These are phyloP conservation scores for Enteromius afrohamiltoni DNA, from an alignment of 2,797 vertebrate genomes.

Conservation along the genomic window DNA sequence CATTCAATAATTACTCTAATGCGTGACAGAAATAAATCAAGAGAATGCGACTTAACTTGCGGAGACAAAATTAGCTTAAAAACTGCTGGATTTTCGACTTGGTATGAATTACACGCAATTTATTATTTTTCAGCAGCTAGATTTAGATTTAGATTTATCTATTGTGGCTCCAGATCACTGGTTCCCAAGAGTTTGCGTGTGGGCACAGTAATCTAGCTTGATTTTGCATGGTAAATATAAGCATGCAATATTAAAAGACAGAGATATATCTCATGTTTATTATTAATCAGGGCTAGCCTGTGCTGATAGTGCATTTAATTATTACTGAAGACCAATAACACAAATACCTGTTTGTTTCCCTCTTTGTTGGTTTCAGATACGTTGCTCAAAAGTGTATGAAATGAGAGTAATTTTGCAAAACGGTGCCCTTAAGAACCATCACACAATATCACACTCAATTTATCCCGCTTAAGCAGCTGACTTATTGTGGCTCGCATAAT, in stretches of 20 bases:
- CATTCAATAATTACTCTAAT: background rate
- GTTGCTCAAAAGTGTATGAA: background rate
- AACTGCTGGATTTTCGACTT: background rate
- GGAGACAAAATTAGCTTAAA: background rate
- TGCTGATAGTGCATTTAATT: background rate
- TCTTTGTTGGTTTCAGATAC: background rate
- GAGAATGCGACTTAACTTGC: background rate
- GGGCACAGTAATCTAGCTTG: background rate
- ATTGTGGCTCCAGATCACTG: background rate
- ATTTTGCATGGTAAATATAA: background rate
- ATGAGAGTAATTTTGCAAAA: background rate
- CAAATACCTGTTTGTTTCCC: background rate
- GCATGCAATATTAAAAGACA: background rate
- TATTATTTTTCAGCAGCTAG: background rate
- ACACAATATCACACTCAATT: background rate
- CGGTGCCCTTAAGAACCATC: background rate
- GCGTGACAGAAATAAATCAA: background rate
- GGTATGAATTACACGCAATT: background rate
- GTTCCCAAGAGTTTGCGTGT: conserved; percentile 3
- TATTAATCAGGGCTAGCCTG: background rate
- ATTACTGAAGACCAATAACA: background rate
- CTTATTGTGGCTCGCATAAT: background rate
- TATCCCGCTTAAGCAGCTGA: background rate
- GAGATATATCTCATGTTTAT: background rate
- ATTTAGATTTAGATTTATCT: background rate